Conservation (phyloP, 2,888 invertebrate species). For the Creontiades dilutus region DNA sequence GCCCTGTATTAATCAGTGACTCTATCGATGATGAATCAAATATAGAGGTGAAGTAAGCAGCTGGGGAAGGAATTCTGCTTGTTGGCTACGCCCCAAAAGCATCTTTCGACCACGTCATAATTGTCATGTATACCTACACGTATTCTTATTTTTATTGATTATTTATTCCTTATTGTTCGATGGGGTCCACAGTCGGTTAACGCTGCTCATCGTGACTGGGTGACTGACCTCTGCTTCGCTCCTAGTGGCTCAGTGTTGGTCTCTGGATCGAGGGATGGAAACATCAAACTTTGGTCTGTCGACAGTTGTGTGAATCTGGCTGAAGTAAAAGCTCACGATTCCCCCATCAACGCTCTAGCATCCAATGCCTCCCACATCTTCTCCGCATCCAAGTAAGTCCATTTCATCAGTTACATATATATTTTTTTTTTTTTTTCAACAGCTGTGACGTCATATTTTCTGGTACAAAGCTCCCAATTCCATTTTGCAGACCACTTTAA, state of each 20-base stretch:
- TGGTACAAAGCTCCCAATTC: too few relatives aligned
- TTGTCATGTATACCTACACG: not conserved
- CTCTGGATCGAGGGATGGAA: conserved; percentile 88
- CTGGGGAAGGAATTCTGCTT: too few relatives aligned
- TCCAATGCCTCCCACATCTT: conserved; percentile 85
- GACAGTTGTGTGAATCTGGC: conserved; percentile 84
- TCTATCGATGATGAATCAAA: too few relatives aligned
- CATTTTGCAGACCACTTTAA: too few relatives aligned
- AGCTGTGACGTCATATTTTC: not conserved
- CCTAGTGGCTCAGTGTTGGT: conserved; percentile 82
- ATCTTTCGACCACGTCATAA: too few relatives aligned
- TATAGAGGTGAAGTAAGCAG: too few relatives aligned
- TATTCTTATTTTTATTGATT: not conserved
- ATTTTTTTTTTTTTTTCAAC: not conserved
- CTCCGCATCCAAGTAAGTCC: conserved; percentile 88
- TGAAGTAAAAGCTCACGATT: conserved; percentile 84
- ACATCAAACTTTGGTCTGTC: conserved; percentile 87
- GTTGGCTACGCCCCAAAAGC: too few relatives aligned
- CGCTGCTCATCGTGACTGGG: conserved; percentile 93
- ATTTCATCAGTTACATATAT: not conserved
- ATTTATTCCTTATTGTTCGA: not conserved
- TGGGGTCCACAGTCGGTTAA: conserved; percentile 82
- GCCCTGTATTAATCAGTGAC: too few relatives aligned
- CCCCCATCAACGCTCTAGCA: conserved; percentile 85
- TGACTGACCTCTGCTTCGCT: conserved; percentile 84